Evolutionary conservation across 2,888 invertebrate genomes (phyloP).

Genomic region (Noctuana brunneofusca): DNA sequence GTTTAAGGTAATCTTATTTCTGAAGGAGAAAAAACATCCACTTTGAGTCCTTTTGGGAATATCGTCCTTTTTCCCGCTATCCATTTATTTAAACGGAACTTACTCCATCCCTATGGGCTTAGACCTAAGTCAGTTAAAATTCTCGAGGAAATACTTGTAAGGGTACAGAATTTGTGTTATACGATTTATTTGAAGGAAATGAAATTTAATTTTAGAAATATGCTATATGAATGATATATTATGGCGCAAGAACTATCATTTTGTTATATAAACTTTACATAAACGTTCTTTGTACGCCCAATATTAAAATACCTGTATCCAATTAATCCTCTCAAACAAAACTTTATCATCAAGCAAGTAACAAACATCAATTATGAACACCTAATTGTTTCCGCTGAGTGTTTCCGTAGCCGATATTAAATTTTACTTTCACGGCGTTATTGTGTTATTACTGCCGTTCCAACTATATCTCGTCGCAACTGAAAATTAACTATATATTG

Average conservation of each 20-base stretch:
- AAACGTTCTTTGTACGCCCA: too few relatives aligned
- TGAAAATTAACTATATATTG: slow-evolving; percentile 41
- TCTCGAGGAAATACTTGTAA: slow-evolving; percentile 1
- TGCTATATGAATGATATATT: too few relatives aligned
- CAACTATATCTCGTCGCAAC: slow-evolving; percentile 44
- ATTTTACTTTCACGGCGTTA: slow-evolving; percentile 33
- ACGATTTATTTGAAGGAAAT: neutral
- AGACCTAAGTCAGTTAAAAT: slow-evolving; percentile 23
- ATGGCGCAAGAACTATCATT: too few relatives aligned
- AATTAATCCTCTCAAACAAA: neutral
- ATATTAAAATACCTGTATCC: too few relatives aligned
- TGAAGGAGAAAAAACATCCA: slow-evolving; percentile 23
- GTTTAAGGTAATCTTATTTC: slow-evolving; percentile 23
- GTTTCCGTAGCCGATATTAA: slow-evolving; percentile 35
- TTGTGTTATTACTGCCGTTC: slow-evolving; percentile 39
- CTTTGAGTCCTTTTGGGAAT: slow-evolving; percentile 26
- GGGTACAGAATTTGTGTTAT: neutral
- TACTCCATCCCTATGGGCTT: slow-evolving; percentile 24
- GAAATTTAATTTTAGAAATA: neutral
- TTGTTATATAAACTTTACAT: too few relatives aligned
- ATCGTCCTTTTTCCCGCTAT: slow-evolving; percentile 28
- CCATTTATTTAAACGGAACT: slow-evolving; percentile 34
- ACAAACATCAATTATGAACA: neutral
- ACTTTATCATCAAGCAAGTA: neutral
- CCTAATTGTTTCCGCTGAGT: slow-evolving; percentile 22